Evolutionary conservation across 2,888 invertebrate species (phyloP).

Genomic region (Heliconius ismenius): DNA sequence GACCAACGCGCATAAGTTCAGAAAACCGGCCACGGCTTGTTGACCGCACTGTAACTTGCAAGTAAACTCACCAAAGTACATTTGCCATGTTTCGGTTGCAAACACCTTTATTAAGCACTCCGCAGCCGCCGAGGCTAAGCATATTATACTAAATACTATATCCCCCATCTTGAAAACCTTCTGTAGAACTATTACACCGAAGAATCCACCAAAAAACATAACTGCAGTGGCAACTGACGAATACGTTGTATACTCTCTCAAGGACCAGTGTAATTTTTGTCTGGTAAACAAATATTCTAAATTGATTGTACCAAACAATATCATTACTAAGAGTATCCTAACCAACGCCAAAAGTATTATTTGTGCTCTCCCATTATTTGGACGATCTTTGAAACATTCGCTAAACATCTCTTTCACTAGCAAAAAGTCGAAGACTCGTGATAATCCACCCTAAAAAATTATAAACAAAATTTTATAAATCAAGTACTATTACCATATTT

Average conservation of each 20-base stretch:
- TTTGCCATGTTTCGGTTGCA: constrained; percentile 56
- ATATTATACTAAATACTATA: constrained; percentile 50
- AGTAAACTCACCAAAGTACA: constrained; percentile 68
- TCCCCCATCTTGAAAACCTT: constrained; percentile 65
- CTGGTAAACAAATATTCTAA: constrained; percentile 83
- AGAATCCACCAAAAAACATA: constrained; percentile 73
- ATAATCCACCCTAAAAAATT: constrained; percentile 55
- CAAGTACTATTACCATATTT: too few relatives aligned
- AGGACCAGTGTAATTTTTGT: constrained; percentile 83
- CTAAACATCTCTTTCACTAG: constrained; percentile 71
- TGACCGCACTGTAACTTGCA: not conserved
- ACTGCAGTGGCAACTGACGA: constrained; percentile 71
- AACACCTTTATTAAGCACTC: constrained; percentile 58
- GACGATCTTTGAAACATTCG: constrained; percentile 72
- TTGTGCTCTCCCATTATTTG: constrained; percentile 71
- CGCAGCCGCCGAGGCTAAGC: constrained; percentile 51
- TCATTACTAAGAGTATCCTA: constrained; percentile 56
- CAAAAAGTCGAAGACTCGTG: constrained; percentile 58
- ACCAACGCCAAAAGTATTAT: constrained; percentile 66
- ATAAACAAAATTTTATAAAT: not conserved
- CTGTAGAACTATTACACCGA: constrained; percentile 59
- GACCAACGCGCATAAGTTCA: too few relatives aligned
- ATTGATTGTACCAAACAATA: constrained; percentile 65
- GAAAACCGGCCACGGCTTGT: too few relatives aligned
- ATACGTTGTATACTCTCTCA: constrained; percentile 80